Percentiles rank a stretch among this genome's conserved stretches.
Evolutionary conservation across 92 coral and sea anemone genomes (phyloP).

Genomic region (Porites rus): DNA sequence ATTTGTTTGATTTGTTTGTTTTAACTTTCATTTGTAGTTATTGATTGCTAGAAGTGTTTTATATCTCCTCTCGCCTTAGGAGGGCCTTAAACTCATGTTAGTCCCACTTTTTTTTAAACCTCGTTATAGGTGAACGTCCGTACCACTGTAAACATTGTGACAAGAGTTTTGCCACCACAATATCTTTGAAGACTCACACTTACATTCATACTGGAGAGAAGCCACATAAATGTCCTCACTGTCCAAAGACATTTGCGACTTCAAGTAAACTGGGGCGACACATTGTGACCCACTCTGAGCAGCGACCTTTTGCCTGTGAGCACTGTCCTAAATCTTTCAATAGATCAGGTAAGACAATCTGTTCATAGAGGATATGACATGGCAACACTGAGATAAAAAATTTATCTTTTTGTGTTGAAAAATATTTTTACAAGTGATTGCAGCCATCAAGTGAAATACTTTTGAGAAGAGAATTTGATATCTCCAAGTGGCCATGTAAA

Average conservation of each 20-base stretch:
- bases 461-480: too few relatives aligned
- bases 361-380: neutral
- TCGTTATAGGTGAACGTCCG: conserved; percentile 88
- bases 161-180: conserved; percentile 97
- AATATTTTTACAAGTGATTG: too few relatives aligned
- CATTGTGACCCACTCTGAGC: conserved; percentile 98
- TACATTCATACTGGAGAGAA: conserved; percentile 99
- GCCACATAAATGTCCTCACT: conserved; percentile 99
- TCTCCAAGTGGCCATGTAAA: too few relatives aligned
- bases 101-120: too few relatives aligned
- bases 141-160: conserved; percentile 97
- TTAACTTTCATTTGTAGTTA: too few relatives aligned
- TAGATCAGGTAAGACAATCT: conserved; percentile 88
- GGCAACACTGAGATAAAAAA: too few relatives aligned
- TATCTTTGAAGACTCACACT: conserved; percentile 98
- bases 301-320: conserved; percentile 92
- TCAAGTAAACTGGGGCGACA: conserved; percentile 98
- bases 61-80: too few relatives aligned
- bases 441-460: too few relatives aligned
- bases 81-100: too few relatives aligned
- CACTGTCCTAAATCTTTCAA: conserved; percentile 97
- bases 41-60: too few relatives aligned
- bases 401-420: too few relatives aligned
- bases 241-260: conserved; percentile 98
- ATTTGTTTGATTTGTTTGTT: too few relatives aligned